Percentiles rank a stretch among this genome's conserved stretches.
Evolutionary conservation across 2,888 invertebrate species (phyloP).

Genomic region (Eupithecia subumbrata): DNA sequence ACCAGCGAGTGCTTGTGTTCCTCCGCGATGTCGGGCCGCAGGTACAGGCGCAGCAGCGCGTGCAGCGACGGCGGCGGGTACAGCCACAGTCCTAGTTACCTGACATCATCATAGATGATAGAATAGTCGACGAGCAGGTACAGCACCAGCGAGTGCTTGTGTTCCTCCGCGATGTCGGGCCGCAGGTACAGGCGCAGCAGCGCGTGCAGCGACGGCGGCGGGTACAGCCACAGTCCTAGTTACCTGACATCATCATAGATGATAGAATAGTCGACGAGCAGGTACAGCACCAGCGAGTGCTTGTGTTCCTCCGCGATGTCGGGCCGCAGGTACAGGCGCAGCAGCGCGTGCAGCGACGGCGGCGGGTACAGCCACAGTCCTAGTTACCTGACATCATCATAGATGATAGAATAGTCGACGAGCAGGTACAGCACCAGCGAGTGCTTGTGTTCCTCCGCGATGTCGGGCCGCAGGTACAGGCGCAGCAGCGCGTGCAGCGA

Average conservation of each 20-base stretch:
- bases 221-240: no score
- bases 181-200: constrained; percentile 89
- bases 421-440: constrained; percentile 91
- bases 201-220: constrained; percentile 92
- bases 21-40: constrained; percentile 87
- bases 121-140: constrained; percentile 93
- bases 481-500: constrained; percentile 91
- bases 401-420: constrained; percentile 90
- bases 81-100: no score
- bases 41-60: constrained; percentile 89
- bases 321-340: constrained; percentile 89
- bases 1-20: constrained; percentile 91
- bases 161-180: constrained; percentile 85
- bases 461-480: constrained; percentile 88
- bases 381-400: no score
- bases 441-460: constrained; percentile 89
- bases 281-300: constrained; percentile 91
- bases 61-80: constrained; percentile 95
- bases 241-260: constrained; percentile 86
- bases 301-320: constrained; percentile 87
- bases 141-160: constrained; percentile 91
- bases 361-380: constrained; percentile 94
- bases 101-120: constrained; percentile 86
- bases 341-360: constrained; percentile 89
- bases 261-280: constrained; percentile 91